Evolutionary conservation across 2,797 vertebrate genomes (phyloP), one percentile per base, ranked within the genome.

Genomic region (Rhinichthys osculus): DNA sequence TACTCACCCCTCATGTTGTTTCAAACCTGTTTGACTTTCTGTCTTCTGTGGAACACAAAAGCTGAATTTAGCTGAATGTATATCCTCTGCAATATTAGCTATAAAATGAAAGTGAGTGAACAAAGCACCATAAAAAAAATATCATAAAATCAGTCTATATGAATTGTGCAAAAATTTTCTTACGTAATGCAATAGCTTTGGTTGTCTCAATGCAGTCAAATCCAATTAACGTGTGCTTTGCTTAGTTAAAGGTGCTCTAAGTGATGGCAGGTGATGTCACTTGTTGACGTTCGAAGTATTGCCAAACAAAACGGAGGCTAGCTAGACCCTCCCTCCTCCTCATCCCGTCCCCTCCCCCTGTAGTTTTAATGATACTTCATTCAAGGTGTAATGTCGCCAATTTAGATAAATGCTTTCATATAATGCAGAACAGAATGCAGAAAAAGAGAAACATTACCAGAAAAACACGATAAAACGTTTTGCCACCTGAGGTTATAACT

Each of bases 181-280:
- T 57, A 23, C 1, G 7, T 59, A 23, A 30, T 14, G 13, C 13
- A 64, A 7, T 64, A 27, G n/a, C 27, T 30, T 33, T 17, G 62
- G 62, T 66, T 66, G 23, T 59, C n/a, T 59, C 6, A n/a, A 5
- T 66, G 42, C 30, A 54, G 2, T 82, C 52, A 27, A 82, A 67
- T 83, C 3, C 35, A 83, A 52, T 77, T 40, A 83, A 21, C 10
- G 0, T 50, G 21, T 27, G n/a, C 42, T 83, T 76, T 83, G 9
- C 57, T 38, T 23, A 38, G 27, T 35, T 66, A 35, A 38, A 38
- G 38, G 35, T 4, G 35, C 35, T 35, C 35, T 35, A 35, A 4
- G 4, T 4, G 35, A 35, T 35, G 35, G 35, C 4, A 4, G 4
- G 3, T 35, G 35, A 35, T 35, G 30, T 30, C 30, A 30, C 30